Percentiles rank a stretch among this genome's conserved stretches.
phyloP scores from a whole-genome alignment of 2,888 invertebrate species.

The Plutella xylostella region DNA sequence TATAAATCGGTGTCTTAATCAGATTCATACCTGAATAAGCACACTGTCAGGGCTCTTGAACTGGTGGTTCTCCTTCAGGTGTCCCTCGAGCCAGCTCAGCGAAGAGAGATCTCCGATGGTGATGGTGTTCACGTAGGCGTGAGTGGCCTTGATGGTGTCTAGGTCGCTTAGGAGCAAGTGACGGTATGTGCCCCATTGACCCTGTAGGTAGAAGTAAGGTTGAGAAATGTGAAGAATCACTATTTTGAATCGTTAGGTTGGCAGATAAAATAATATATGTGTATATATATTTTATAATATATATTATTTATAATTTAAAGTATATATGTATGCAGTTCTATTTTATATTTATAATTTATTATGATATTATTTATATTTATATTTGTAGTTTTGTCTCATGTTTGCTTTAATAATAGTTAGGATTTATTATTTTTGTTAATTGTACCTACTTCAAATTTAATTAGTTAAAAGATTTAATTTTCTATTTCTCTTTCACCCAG shows the following conservation, averaged over 20 bases:
- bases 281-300: constrained; percentile 4
- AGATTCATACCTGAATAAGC: constrained; percentile 42
- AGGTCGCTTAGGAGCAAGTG: constrained; percentile 76
- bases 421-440: no score
- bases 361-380: no score
- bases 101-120: constrained; percentile 89
- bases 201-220: constrained; percentile 27
- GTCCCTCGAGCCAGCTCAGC: constrained; percentile 78
- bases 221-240: not conserved
- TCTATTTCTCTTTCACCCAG: no score
- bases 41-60: constrained; percentile 35
- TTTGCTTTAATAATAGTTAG: no score
- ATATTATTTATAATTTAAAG: no score
- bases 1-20: no score
- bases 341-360: not conserved
- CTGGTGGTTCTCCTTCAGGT: constrained; percentile 37
- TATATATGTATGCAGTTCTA: no score
- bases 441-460: no score
- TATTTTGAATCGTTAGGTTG: no score
- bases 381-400: no score
- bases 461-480: no score
- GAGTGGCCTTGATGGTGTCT: constrained; percentile 58
- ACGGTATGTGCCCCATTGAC: constrained; percentile 85
- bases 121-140: constrained; percentile 82
- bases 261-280: no score